Percentiles rank a stretch among this genome's conserved stretches.
phyloP scores from a whole-genome alignment of 2,888 invertebrate species.

The Amblyjoppa fuscipennis region DNA sequence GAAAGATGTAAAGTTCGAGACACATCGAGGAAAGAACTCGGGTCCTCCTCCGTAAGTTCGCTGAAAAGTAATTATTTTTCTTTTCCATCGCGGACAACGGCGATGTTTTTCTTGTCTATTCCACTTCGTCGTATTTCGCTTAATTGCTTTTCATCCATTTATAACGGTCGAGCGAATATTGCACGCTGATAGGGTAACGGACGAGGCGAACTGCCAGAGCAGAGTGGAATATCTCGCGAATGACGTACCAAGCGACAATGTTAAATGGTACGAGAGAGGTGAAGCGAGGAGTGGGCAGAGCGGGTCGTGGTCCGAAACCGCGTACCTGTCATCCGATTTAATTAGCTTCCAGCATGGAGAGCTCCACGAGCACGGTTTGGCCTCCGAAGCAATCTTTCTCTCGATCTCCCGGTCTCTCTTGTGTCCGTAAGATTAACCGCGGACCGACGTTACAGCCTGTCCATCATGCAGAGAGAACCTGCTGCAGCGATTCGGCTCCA shows the following conservation, averaged over 20 bases:
- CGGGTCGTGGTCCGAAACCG: slow-evolving; percentile 69
- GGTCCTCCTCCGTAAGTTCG: background rate
- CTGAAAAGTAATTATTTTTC: background rate
- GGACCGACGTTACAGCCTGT: slow-evolving; percentile 80
- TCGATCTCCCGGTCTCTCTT: slow-evolving; percentile 1
- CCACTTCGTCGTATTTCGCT: background rate
- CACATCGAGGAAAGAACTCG: background rate
- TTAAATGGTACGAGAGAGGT: slow-evolving; percentile 21
- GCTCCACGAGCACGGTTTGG: slow-evolving; percentile 74
- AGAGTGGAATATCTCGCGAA: slow-evolving; percentile 23
- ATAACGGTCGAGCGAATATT: background rate
- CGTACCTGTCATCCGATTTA: slow-evolving; percentile 78
- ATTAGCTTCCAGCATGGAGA: slow-evolving; percentile 74
- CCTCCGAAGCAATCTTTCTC: slow-evolving; percentile 56
- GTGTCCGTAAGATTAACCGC: slow-evolving; percentile 76
- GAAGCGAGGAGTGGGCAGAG: slow-evolving; percentile 38
- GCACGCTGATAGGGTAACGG: slow-evolving; percentile 16
- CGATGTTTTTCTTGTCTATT: background rate
- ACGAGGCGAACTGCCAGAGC: background rate
- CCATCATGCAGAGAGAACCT: slow-evolving; percentile 67
- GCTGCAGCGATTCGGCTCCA: background rate
- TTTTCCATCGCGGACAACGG: background rate
- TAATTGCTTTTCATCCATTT: slow-evolving; percentile 5
- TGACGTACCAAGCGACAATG: slow-evolving; percentile 9
- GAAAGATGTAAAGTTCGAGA: background rate